phyloP scores from a whole-genome alignment of 2,113 vertebrate genomes.

The Atractosteus spatula region DNA sequence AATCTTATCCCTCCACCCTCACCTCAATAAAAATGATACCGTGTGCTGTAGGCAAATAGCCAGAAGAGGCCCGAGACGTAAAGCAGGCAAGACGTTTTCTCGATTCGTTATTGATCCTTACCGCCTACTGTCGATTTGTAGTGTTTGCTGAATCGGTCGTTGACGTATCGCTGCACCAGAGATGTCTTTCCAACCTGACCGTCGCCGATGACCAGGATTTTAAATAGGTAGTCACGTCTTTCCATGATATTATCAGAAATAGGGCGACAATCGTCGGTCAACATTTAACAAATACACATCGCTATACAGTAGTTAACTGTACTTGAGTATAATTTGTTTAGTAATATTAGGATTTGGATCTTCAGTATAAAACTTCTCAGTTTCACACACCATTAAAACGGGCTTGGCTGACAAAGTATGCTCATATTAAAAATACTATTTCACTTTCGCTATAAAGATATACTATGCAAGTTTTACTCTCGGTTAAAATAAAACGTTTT shows the following conservation, averaged over 20 bases:
- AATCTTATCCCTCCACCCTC: neutral
- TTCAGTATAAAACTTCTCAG: too few relatives aligned
- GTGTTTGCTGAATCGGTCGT: constrained; percentile 75
- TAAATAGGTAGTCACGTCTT: constrained; percentile 73
- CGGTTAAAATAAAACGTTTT: too few relatives aligned
- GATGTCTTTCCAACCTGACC: constrained; percentile 81
- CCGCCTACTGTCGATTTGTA: constrained; percentile 86
- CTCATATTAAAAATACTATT: too few relatives aligned
- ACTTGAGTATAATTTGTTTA: too few relatives aligned
- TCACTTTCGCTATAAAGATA: too few relatives aligned
- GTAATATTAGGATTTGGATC: too few relatives aligned
- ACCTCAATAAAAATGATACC: neutral
- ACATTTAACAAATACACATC: too few relatives aligned
- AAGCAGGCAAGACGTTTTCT: neutral
- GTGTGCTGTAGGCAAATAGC: neutral
- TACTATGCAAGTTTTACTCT: too few relatives aligned
- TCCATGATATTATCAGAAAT: constrained; percentile 41
- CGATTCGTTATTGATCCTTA: constrained; percentile 38
- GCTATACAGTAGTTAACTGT: too few relatives aligned
- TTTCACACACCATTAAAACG: too few relatives aligned
- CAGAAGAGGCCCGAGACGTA: neutral
- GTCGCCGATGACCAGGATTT: constrained; percentile 81
- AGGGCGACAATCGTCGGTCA: neutral
- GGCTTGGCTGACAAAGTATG: too few relatives aligned
- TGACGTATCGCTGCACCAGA: constrained; percentile 74